A percentile compares a stretch with the other conserved stretches of the same genome.
phyloP scores from a whole-genome alignment of 1,140 invertebrate genomes.

The Tribolium madens region DNA sequence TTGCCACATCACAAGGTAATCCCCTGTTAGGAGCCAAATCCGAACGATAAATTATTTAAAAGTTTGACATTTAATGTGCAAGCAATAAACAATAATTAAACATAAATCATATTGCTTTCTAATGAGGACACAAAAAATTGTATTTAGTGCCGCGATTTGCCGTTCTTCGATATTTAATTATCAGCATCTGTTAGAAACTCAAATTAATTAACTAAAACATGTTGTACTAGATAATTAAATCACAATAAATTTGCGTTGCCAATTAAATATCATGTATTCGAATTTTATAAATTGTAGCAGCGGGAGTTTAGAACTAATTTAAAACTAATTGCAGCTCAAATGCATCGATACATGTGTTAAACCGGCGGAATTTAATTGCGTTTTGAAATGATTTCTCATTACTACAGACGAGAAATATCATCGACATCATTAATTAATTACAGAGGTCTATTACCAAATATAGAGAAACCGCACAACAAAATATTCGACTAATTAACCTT shows the following conservation, averaged over 20 bases:
- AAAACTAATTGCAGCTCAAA: background rate
- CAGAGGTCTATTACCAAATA: slow-evolving; percentile 41
- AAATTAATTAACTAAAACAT: slow-evolving; percentile 23
- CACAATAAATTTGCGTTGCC: slow-evolving; percentile 8
- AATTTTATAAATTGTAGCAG: background rate
- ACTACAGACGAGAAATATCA: background rate
- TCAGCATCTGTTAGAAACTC: slow-evolving; percentile 14
- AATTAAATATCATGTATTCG: slow-evolving; percentile 4
- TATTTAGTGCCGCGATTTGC: background rate
- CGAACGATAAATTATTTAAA: slow-evolving; percentile 10
- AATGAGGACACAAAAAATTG: slow-evolving; percentile 13
- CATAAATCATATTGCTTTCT: slow-evolving; percentile 8
- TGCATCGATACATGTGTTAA: background rate
- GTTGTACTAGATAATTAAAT: slow-evolving; percentile 22
- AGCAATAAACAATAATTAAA: slow-evolving; percentile 32
- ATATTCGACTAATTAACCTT: slow-evolving; percentile 46
- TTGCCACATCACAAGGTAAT: background rate
- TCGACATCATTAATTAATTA: slow-evolving; percentile 2
- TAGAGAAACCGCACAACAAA: slow-evolving; percentile 42
- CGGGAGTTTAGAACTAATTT: background rate
- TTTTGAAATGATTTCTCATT: slow-evolving; percentile 7
- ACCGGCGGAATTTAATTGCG: slow-evolving; percentile 7
- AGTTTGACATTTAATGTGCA: slow-evolving; percentile 22
- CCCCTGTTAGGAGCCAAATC: slow-evolving; percentile 14
- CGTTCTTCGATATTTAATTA: slow-evolving; percentile 11